These are phyloP conservation scores for Porites cylindrica DNA, from an alignment of 92 coral and sea anemone genomes.

Conservation along the genomic window DNA sequence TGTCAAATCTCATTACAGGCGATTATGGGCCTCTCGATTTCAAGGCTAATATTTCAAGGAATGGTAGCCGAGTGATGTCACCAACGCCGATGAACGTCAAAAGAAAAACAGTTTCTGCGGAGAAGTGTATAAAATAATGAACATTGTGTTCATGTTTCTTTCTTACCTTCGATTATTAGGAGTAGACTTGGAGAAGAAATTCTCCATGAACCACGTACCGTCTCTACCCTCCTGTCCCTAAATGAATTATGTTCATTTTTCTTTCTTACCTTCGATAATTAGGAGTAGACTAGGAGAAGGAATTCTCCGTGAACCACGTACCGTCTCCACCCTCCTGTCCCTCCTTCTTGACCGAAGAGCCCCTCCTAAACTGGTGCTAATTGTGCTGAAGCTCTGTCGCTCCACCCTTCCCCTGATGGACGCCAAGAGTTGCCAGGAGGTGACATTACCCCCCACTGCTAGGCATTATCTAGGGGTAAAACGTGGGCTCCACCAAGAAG, in stretches of 20 bases:
- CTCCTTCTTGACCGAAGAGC: conserved; percentile 88
- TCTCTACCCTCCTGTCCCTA: conserved; percentile 91
- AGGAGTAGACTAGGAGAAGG: conserved; percentile 97
- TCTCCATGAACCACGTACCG: conserved; percentile 89
- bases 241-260: not conserved
- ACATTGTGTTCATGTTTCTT: not conserved
- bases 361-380: conserved; percentile 91
- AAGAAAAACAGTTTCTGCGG: not conserved
- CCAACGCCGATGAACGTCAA: too few species aligned
- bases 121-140: not conserved
- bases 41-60: too few species aligned
- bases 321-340: conserved; percentile 91
- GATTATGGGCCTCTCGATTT: too few species aligned
- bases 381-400: conserved; percentile 87
- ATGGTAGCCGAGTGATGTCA: too few species aligned
- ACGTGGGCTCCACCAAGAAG: conserved; percentile 32
- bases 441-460: conserved; percentile 74
- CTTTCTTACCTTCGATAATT: not conserved
- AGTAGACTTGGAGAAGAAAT: conserved; percentile 95
- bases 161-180: conserved; percentile 34
- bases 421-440: conserved; percentile 74
- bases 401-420: conserved; percentile 90
- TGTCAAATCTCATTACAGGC: too few species aligned
- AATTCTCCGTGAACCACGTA: conserved; percentile 91
- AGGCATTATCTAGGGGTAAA: conserved; percentile 59